Base-by-base conservation (phyloP, 2,797 vertebrate species). In the Typhlichthys eigenmanni region DNA sequence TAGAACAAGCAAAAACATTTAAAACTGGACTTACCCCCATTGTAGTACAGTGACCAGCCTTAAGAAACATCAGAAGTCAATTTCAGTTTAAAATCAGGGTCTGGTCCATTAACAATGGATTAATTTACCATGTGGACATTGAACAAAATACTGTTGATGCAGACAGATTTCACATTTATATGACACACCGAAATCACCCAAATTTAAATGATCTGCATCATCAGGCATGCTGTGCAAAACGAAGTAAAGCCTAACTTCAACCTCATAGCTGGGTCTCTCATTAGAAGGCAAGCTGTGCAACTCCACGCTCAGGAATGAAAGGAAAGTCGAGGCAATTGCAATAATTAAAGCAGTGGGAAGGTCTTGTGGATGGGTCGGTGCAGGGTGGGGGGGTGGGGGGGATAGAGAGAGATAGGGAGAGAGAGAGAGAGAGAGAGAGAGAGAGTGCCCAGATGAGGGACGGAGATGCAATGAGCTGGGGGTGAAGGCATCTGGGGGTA, bases 141-240 rank as follows among this genome's bases (percentile, higher is more conserved):
- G 79, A 78, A 64, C 47, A 2, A 74, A 85, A 76, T 80, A 66
- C 69, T 43, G 60, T 85, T 87, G 78, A 72, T 16, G 32, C 69
- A 13, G 73, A 57, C 69, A 68, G 76, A 69, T 62, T 68, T 69
- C 78, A 61, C 43, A 59, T 69, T 65, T 71, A 7, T 24, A 13
- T 3, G 11, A 38, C 47, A 55, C 48, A 72, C 76, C 83, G 81
- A 89, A 85, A 81, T 83, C 86, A 81, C 62, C 64, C 72, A 80
- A 72, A 89, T 89, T 82, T 89, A 85, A 86, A 91, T 92, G 90
- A 91, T 86, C 91, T 84, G 82, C 87, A 88, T 89, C 87, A 88
- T 89, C 85, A 84, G 83, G 84, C 85, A 85, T 87, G 87, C 86
- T 86, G 88, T 78, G 85, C 75, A 71, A 73, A 85, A 87, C 84